Percentiles rank a stretch among this genome's conserved stretches.
Evolutionary conservation across 1,140 invertebrate species (phyloP).

Genomic region (Drosophila mojavensis): DNA sequence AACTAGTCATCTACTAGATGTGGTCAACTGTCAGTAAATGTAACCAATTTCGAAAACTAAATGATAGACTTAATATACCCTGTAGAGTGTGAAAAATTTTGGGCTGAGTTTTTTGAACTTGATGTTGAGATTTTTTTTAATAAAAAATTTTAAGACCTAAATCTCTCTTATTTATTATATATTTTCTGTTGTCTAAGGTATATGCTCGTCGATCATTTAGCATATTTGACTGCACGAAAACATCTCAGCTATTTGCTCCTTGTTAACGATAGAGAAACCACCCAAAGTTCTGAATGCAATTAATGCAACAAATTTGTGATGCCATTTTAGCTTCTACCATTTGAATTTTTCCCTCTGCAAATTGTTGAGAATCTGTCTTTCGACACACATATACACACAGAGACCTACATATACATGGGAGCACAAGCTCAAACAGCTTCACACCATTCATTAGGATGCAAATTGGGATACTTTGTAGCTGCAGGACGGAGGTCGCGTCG

Average conservation of each 20-base stretch:
- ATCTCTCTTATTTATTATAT: neutral
- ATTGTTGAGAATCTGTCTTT: constrained; percentile 13
- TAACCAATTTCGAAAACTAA: neutral
- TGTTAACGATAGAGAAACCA: constrained; percentile 3
- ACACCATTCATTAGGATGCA: constrained; percentile 50
- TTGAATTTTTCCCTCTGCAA: constrained; percentile 17
- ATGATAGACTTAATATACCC: neutral
- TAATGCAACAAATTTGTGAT: constrained; percentile 31
- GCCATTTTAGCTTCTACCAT: constrained; percentile 5
- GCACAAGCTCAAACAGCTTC: constrained; percentile 28
- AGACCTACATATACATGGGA: neutral
- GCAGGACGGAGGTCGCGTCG: constrained; percentile 8
- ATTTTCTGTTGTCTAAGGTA: neutral
- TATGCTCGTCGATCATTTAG: neutral
- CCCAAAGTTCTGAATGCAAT: constrained; percentile 31
- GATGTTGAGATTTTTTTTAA: no score
- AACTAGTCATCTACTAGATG: constrained; percentile 19
- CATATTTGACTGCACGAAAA: neutral
- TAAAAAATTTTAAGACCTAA: no score
- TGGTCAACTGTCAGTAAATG: constrained; percentile 7
- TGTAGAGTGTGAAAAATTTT: neutral
- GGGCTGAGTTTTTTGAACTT: no score
- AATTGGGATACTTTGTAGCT: constrained; percentile 40
- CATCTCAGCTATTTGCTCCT: constrained; percentile 1
- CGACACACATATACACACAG: neutral